Conservation (phyloP, 2,888 invertebrate species). For the Julus scandinavius region DNA sequence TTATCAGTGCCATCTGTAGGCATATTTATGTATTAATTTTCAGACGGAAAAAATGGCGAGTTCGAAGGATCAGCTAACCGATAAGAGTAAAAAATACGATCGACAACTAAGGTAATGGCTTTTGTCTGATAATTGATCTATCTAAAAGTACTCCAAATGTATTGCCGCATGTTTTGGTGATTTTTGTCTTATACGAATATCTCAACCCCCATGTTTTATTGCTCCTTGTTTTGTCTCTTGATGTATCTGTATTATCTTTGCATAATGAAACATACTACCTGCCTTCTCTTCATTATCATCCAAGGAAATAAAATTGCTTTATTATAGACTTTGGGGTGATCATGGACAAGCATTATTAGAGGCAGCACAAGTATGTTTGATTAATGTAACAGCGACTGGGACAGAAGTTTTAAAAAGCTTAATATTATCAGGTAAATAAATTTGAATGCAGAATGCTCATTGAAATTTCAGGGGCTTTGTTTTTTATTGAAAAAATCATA, state of each 20-base stretch:
- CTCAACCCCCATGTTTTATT: not conserved
- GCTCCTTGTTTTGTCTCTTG: not conserved
- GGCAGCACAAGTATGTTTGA: conserved; percentile 87
- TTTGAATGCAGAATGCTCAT: not conserved
- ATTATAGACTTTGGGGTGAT: conserved; percentile 92
- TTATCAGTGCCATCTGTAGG: conserved; percentile 6
- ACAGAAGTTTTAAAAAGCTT: conserved; percentile 96
- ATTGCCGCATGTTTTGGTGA: not conserved
- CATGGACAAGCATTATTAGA: conserved; percentile 94
- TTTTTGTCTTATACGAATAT: not conserved
- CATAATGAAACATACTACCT: not conserved
- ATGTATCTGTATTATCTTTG: not conserved
- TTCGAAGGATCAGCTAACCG: conserved; percentile 71
- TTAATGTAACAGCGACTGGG: conserved; percentile 92
- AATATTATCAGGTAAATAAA: conserved; percentile 81
- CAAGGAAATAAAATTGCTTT: not conserved
- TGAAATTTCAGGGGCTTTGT: not conserved
- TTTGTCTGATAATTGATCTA: not conserved
- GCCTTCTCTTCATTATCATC: not conserved
- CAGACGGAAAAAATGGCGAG: conserved; percentile 6
- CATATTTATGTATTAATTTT: not conserved
- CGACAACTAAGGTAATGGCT: conserved; percentile 75
- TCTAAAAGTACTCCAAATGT: not conserved
- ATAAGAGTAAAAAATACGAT: conserved; percentile 82
- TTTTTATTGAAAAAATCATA: not conserved